Percentiles rank a stretch among this genome's conserved stretches.
Evolutionary conservation across 2,113 vertebrate species (phyloP).

Genomic region (Hystrix brachyura): DNA sequence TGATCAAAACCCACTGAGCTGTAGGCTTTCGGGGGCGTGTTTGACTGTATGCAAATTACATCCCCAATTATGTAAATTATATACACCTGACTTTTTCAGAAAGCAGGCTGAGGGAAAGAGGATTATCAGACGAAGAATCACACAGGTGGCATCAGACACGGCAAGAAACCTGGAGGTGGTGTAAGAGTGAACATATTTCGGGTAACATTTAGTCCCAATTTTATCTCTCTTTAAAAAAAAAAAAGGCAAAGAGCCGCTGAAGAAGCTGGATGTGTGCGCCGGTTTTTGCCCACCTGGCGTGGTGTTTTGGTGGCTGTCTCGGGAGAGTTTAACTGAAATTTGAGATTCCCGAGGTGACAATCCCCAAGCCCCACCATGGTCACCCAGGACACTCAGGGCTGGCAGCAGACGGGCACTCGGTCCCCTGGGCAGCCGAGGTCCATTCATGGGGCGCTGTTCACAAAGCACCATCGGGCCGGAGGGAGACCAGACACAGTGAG

Average conservation of each 20-base stretch:
- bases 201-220: slow-evolving; percentile 24
- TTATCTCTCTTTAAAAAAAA: background rate
- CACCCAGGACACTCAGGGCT: background rate
- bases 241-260: background rate
- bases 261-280: background rate
- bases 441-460: too few relatives aligned
- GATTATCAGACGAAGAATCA: slow-evolving; percentile 54
- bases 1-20: background rate
- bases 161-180: background rate
- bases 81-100: slow-evolving; percentile 59
- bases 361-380: background rate
- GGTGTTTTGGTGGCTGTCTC: background rate
- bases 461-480: background rate
- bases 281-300: background rate
- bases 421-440: background rate
- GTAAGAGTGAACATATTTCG: background rate
- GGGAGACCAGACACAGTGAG: background rate
- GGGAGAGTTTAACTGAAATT: background rate
- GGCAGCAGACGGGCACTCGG: background rate
- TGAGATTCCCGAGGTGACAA: background rate
- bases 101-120: background rate
- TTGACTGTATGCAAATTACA: slow-evolving; percentile 18
- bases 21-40: background rate
- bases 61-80: slow-evolving; percentile 51
- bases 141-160: background rate